Base-by-base conservation (phyloP, 2,888 invertebrate species). In the Caenorhabditis sp. region DNA sequence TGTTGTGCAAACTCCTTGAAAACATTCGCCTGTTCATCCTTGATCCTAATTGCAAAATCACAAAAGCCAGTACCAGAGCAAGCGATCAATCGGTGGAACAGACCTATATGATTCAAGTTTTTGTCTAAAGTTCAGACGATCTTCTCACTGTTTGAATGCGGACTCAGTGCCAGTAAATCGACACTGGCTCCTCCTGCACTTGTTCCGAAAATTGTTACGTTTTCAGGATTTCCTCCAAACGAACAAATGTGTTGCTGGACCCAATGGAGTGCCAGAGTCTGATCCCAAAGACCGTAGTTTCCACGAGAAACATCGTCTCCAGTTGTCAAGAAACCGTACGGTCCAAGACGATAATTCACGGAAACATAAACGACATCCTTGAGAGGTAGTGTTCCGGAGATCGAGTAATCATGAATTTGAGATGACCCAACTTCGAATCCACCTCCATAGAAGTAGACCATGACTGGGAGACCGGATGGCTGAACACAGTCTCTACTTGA, bases 231-330 rank as follows among this genome's bases (percentile, higher is more conserved):
- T n/a, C 91, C 90, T 15, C 89, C 89, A 62, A 90, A 90, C 0
- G 65, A 60, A 1, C 44, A 58, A 20, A 90, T 90, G 65, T 90
- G 90, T 6, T 88, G 68, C 18, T 89, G 80, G 4, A 91, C 84
- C 91, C 91, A 91, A 60, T 85, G 56, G 2, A 91, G 78, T 4
- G 90, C 90, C 24, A 88, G 62, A 18, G 87, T 81, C 74, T 89
- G 89, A 64, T 91, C 91, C 88, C 89, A 89, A 0, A 89, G 69
- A 15, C 89, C 90, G 67, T 80, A 80, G 74, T 90, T 90, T 28
- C 89, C 89, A 13, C 22, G 37, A 32, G 79, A 76, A 8, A 69
- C 47, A 53, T 71, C 65, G 56, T 80, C 80, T 11, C 80, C 84
- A 4, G 80, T 84, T 2, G 80, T 72, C 15, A 88, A 65, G 67